Conservation (phyloP, 92 coral and sea anemone species). For the Palythoa grandiflora region DNA sequence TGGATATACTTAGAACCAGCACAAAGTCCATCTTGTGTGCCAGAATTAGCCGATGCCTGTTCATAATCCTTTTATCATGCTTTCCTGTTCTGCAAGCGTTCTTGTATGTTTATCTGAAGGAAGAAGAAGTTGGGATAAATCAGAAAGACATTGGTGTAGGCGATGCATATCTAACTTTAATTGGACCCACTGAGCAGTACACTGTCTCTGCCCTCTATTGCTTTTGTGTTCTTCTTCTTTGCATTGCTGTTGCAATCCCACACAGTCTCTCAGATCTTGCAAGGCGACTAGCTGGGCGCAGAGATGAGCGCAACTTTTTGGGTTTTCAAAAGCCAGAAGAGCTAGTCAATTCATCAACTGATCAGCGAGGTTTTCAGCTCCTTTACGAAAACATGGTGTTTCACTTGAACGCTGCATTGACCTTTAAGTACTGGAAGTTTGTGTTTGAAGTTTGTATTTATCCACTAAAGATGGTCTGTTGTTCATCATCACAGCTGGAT, state of each 20-base stretch:
- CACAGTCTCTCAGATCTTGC: slow-evolving; percentile 92
- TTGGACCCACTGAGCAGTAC: slow-evolving; percentile 64
- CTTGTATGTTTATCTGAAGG: slow-evolving; percentile 70
- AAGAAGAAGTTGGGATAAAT: slow-evolving; percentile 74
- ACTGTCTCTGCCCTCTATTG: slow-evolving; percentile 68
- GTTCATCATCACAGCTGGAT: slow-evolving; percentile 38
- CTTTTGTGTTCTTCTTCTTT: slow-evolving; percentile 85
- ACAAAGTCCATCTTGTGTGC: slow-evolving; percentile 80
- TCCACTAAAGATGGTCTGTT: slow-evolving; percentile 76
- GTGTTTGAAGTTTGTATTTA: slow-evolving; percentile 67
- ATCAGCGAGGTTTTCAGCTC: slow-evolving; percentile 93
- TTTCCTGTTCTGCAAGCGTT: slow-evolving; percentile 86
- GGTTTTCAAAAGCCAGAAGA: slow-evolving; percentile 90
- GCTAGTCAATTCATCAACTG: slow-evolving; percentile 67
- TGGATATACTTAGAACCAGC: slow-evolving; percentile 71
- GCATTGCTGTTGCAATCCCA: slow-evolving; percentile 94
- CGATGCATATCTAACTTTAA: slow-evolving; percentile 79
- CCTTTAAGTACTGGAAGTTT: slow-evolving; percentile 88
- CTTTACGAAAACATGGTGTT: slow-evolving; percentile 95
- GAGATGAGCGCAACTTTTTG: slow-evolving; percentile 86
- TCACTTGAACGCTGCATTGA: slow-evolving; percentile 84
- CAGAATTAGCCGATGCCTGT: slow-evolving; percentile 89
- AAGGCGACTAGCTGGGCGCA: slow-evolving; percentile 88
- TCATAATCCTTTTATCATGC: slow-evolving; percentile 75
- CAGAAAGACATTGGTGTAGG: slow-evolving; percentile 76